Evolutionary conservation across 1,140 invertebrate genomes (phyloP).

Genomic region (Zaprionus camerounensis): DNA sequence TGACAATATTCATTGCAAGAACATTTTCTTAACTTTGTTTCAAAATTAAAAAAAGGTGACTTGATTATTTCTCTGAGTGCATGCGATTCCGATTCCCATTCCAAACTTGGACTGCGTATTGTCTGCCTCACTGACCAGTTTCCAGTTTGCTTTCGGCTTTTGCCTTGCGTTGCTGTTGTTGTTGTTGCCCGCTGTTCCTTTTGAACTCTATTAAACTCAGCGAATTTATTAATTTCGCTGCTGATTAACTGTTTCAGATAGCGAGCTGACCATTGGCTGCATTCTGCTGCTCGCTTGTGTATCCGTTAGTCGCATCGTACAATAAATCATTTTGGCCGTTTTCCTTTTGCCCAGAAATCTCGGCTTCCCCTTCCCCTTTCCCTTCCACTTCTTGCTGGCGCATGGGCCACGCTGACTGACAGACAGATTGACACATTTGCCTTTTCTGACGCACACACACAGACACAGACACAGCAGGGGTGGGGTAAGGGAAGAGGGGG

Average conservation of each 20-base stretch:
- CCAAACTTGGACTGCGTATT: slow-evolving; percentile 57
- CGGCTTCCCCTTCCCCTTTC: not conserved
- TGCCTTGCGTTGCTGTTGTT: slow-evolving; percentile 46
- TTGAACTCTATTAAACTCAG: slow-evolving; percentile 82
- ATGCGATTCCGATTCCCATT: slow-evolving; percentile 14
- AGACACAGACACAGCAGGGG: not conserved
- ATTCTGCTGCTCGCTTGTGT: slow-evolving; percentile 30
- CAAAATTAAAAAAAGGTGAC: too few species aligned
- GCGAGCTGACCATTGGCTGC: slow-evolving; percentile 62
- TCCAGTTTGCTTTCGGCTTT: slow-evolving; percentile 46
- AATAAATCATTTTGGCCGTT: slow-evolving; percentile 73
- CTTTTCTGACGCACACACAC: slow-evolving; percentile 9
- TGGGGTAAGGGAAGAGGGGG: not conserved
- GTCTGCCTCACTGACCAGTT: slow-evolving; percentile 47
- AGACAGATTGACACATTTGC: slow-evolving; percentile 48
- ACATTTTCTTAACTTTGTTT: too few species aligned
- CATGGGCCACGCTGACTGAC: slow-evolving; percentile 4
- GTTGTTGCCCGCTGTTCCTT: slow-evolving; percentile 50
- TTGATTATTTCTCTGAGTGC: slow-evolving; percentile 7
- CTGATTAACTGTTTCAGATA: slow-evolving; percentile 82
- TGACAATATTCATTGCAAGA: too few species aligned
- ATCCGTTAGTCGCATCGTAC: slow-evolving; percentile 70
- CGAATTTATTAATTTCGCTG: slow-evolving; percentile 81
- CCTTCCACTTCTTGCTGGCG: not conserved
- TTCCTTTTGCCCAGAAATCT: slow-evolving; percentile 50